phyloP scores from a whole-genome alignment of 2,797 vertebrate genomes.

The Chiroxiphia lanceolata region DNA sequence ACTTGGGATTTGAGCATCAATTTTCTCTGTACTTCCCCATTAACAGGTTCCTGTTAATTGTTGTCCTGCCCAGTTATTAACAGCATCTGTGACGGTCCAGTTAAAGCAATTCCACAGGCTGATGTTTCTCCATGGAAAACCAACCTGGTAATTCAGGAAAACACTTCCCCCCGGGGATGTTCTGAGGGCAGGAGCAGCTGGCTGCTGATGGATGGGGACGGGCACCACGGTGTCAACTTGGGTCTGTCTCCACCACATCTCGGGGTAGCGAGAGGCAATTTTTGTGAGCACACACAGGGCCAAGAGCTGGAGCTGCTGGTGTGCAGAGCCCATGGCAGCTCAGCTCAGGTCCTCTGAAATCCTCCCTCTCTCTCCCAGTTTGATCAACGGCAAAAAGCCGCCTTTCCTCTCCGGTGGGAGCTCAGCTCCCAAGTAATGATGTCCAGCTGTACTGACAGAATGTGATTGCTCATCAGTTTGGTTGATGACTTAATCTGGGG shows the following conservation, averaged over 20 bases:
- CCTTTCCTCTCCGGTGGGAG: background rate
- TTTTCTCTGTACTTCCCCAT: background rate
- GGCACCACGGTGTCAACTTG: accelerated
- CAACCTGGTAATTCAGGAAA: background rate
- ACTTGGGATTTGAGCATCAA: background rate
- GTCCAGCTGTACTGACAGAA: conserved; percentile 52
- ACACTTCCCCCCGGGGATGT: accelerated
- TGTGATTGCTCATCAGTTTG: conserved; percentile 58
- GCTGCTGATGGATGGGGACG: accelerated
- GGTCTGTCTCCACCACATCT: too few species aligned
- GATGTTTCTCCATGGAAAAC: background rate
- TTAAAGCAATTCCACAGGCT: background rate
- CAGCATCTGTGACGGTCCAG: background rate
- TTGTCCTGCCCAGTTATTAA: background rate
- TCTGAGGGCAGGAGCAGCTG: accelerated
- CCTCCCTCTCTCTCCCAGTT: background rate
- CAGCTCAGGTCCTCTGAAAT: background rate
- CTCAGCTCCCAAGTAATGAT: conserved; percentile 9
- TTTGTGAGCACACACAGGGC: accelerated
- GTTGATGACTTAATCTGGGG: conserved; percentile 62
- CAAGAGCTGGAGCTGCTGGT: background rate
- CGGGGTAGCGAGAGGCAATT: background rate
- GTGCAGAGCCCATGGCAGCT: background rate
- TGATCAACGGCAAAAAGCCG: background rate
- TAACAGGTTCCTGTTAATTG: background rate